Percentiles rank a stretch among this genome's conserved stretches.
Evolutionary conservation across 2,888 invertebrate species (phyloP).

Genomic region (Perizoma flavofasciatum): DNA sequence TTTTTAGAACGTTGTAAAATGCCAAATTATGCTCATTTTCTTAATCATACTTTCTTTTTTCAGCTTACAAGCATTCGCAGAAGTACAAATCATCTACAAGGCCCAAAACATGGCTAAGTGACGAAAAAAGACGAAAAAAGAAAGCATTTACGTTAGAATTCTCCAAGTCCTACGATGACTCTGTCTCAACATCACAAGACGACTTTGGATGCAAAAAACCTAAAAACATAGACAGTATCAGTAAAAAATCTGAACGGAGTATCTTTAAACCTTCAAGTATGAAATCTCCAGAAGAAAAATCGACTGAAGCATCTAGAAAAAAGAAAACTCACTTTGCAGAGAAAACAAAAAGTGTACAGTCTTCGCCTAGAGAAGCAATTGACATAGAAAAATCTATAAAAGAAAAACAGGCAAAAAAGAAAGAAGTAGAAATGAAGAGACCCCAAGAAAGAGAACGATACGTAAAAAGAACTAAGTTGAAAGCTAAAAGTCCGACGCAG

Average conservation of each 20-base stretch:
- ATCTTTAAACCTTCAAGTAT: conserved; percentile 55
- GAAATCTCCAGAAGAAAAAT: conserved; percentile 76
- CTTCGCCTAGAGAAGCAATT: conserved; percentile 71
- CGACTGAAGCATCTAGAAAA: conserved; percentile 60
- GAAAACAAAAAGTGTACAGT: conserved; percentile 71
- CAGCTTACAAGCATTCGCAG: conserved; percentile 80
- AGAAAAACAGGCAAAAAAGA: conserved; percentile 69
- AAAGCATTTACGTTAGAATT: conserved; percentile 91
- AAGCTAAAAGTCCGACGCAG: conserved; percentile 79
- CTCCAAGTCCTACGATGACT: conserved; percentile 84
- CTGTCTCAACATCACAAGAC: conserved; percentile 78
- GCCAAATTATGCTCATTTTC: neutral
- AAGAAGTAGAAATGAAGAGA: conserved; percentile 67
- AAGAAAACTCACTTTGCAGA: conserved; percentile 79
- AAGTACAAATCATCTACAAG: conserved; percentile 73
- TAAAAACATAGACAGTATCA: conserved; percentile 60
- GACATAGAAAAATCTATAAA: conserved; percentile 71
- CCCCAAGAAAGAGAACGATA: conserved; percentile 75
- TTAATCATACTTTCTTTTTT: conserved; percentile 40
- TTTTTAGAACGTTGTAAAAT: conserved; percentile 25
- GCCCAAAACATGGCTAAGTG: conserved; percentile 85
- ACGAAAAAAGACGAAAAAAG: conserved; percentile 88
- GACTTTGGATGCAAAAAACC: conserved; percentile 68
- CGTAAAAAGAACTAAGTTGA: conserved; percentile 76
- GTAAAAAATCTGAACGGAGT: conserved; percentile 63